Percentiles rank a stretch among this genome's conserved stretches.
phyloP scores from a whole-genome alignment of 2,113 vertebrate species.

The Crotalus viridis region DNA sequence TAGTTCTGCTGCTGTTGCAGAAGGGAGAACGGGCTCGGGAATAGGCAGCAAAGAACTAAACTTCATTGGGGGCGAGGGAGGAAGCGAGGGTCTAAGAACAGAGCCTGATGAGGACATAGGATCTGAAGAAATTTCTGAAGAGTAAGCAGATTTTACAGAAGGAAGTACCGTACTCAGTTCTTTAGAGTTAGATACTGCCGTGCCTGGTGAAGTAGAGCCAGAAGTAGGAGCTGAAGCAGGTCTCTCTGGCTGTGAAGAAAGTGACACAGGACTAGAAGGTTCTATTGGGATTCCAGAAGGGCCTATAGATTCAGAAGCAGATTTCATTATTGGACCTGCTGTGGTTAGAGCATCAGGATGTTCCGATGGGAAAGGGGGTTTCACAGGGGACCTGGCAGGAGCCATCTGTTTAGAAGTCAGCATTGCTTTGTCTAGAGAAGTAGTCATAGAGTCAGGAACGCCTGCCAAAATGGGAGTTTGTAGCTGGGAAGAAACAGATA shows the following conservation, averaged over 20 bases:
- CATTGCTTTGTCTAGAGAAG: neutral
- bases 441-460: neutral
- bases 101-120: neutral
- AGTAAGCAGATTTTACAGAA: neutral
- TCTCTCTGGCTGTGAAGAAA: neutral
- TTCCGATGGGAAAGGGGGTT: neutral
- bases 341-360: neutral
- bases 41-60: neutral
- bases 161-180: neutral
- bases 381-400: neutral
- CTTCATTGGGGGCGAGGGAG: neutral
- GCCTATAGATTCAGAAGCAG: neutral
- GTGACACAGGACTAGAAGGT: neutral
- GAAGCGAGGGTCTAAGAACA: neutral
- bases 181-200: neutral
- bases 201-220: neutral
- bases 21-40: too few species aligned
- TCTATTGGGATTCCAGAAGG: neutral
- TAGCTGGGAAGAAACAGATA: neutral
- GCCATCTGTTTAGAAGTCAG: neutral
- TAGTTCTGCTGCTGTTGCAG: neutral
- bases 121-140: neutral
- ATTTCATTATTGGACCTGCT: neutral
- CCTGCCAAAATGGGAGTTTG: constrained; percentile 6
- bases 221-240: neutral